Evolutionary conservation across 2,797 vertebrate species (phyloP).

Genomic region (Spinus olivaceus): DNA sequence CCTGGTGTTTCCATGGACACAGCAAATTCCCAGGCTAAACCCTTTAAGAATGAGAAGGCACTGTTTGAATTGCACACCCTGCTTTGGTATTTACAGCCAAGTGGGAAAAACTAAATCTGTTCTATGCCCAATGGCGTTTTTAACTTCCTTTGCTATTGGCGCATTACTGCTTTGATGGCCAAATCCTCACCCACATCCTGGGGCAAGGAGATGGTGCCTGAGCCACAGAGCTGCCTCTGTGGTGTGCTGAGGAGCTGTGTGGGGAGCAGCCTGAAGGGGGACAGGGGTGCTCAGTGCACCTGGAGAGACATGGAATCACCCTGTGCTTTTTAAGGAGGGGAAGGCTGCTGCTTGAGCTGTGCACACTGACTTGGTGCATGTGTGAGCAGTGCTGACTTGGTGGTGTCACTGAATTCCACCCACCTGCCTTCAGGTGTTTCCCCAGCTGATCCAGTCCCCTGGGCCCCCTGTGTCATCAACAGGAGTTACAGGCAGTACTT

Average conservation of each 20-base stretch:
- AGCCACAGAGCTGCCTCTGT: not conserved
- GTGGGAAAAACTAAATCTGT: not conserved
- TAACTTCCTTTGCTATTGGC: not conserved
- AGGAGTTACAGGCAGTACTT: not conserved
- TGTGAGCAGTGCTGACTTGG: not conserved
- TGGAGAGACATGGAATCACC: not conserved
- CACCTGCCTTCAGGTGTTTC: not conserved
- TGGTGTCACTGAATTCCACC: not conserved
- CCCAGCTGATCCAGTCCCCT: not conserved
- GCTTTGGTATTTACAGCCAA: not conserved
- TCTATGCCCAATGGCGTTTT: not conserved
- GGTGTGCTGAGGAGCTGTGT: not conserved
- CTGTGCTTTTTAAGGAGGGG: not conserved
- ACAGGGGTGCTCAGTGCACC: not conserved
- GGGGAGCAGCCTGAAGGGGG: not conserved
- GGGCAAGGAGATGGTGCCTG: not conserved
- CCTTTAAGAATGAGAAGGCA: not conserved
- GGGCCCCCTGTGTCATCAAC: not conserved
- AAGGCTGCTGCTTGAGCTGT: not conserved
- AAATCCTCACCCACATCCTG: not conserved
- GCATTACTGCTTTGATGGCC: not conserved
- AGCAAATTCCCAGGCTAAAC: not conserved
- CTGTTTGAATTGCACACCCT: not conserved
- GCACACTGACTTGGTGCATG: not conserved
- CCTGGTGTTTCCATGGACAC: constrained; percentile 6